Base-by-base conservation (phyloP, 2,888 invertebrate genomes). In the Eupeodes latifasciatus region DNA sequence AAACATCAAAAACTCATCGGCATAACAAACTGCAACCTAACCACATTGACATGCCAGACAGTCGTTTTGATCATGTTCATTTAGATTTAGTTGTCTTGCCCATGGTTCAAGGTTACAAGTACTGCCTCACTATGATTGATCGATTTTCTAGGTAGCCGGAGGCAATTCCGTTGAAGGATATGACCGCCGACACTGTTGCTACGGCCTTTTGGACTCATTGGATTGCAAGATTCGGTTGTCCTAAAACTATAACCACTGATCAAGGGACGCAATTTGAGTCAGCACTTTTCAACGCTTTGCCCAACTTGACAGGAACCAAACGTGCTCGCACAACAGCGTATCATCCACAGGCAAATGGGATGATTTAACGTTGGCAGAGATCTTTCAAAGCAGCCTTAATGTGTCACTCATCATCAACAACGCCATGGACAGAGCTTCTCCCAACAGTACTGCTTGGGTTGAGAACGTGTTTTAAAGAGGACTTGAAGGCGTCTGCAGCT, bases 321-420 rank as follows among this genome's bases (percentile, higher is more conserved):
- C 87, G 83, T 53, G 77, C 62, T 1, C 62, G 62, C 40, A 40
- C 40, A 9, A 40, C n/a, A n/a, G 62, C 62, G 10, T 62, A 62
- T 3, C 40, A 44, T 64, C 64, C 64, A 11, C 64, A 64, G n/a
- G 44, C 44, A 0, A 64, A 64, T 19, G 64, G 64, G 12, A 57
- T 80, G 75, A 59, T 84, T 5, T 93, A 94, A 85, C 89, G 93
- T 5, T 91, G 92, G 78, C 94, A 94, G 85, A 89, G 94, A 2
- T 91, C 91, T 9, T 86, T 94, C 72, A 94, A 93, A 90, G 90
- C 93, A 0, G 92, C 94, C 0, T 84, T 93, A 34, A 91, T 77
- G 77, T 90, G 91, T 76, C 90, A 91, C 47, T 69, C 82, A 0
- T 19, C 19, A 19, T 19, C 19, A 19, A 78, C 76, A 3, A 81